A percentile compares a stretch with the other conserved stretches of the same genome.
Conservation (phyloP, 1,140 invertebrate species). For the Amyelois transitella region DNA sequence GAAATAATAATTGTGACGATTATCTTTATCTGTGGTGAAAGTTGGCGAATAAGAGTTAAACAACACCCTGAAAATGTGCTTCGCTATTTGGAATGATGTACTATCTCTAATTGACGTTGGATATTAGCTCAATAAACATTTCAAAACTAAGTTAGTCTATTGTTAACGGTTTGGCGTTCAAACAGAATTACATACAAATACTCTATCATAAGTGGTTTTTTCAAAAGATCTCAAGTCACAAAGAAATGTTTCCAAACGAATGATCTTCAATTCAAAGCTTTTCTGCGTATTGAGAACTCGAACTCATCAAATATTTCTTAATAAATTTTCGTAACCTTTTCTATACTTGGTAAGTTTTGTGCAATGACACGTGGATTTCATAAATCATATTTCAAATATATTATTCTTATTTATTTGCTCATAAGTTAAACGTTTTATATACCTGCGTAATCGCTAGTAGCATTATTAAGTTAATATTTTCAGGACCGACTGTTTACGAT, state of each 20-base stretch:
- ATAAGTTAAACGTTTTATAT: neutral
- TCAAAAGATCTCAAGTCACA: slow-evolving; percentile 11
- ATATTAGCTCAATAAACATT: too few relatives aligned
- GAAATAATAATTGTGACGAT: neutral
- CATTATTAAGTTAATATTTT: too few relatives aligned
- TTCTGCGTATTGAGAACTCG: neutral
- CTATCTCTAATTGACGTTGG: too few relatives aligned
- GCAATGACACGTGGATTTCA: neutral
- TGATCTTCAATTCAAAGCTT: slow-evolving; percentile 18
- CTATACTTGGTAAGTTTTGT: neutral
- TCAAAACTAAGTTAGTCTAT: too few relatives aligned
- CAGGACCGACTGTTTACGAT: too few relatives aligned
- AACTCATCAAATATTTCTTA: neutral
- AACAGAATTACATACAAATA: too few relatives aligned
- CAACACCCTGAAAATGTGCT: too few relatives aligned
- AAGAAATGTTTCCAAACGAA: slow-evolving; percentile 29
- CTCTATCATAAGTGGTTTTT: too few relatives aligned
- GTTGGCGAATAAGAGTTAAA: neutral
- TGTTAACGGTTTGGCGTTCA: too few relatives aligned
- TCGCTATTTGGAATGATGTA: too few relatives aligned
- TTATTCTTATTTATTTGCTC: neutral
- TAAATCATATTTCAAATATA: neutral
- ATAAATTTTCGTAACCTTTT: neutral
- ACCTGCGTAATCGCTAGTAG: too few relatives aligned
- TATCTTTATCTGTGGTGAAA: neutral